Evolutionary conservation across 2,113 vertebrate species (phyloP), one percentile per base, ranked within the genome.

Genomic region (Sturnira hondurensis): DNA sequence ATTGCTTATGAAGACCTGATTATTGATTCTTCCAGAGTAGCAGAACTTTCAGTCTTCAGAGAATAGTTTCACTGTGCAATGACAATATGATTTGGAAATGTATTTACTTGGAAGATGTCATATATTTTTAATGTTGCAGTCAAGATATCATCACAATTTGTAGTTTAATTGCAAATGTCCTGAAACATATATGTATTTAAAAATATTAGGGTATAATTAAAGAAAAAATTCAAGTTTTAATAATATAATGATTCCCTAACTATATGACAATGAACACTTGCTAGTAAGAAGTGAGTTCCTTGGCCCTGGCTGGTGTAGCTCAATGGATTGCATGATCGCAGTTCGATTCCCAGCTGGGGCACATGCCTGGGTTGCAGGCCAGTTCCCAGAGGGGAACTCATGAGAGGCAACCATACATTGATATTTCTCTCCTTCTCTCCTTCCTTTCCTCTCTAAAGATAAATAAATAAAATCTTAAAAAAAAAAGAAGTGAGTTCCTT

Each of bases 1-100:
- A 97, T 1, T 97, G 94, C 68, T 96, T 97, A 67, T 97, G 96
- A 97, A 97, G 73, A 96, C 61, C 43, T 54, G 84, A 82, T 26
- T 9, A 71, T 9, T 96, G 19, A 24, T 85, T 38, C 82, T 92
- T 93, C 68, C 11, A 97, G 92, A 56, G 4, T 47, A n/a, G 74
- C 47, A 93, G 19, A 68, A 50, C 58, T 94, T 61, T 93, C 73
- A 70, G 85, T 56, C 86, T 93, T 93, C 74, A 78, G 61, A 97
- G 50, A 95, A 92, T 16, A 58, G 94, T 89, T 98, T 95, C 24
- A 2, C 22, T 95, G 83, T 71, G 91, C 77, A 82, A 1, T 2
- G 83, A 52, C 77, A 80, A 14, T 89, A 85, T 89, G 54, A 91
- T 90, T 65, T 94, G 63, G 93, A 97, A 95, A 91, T 58, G 0